Conservation (phyloP, 2,888 invertebrate species). For the Synanthedon formicaeformis region DNA sequence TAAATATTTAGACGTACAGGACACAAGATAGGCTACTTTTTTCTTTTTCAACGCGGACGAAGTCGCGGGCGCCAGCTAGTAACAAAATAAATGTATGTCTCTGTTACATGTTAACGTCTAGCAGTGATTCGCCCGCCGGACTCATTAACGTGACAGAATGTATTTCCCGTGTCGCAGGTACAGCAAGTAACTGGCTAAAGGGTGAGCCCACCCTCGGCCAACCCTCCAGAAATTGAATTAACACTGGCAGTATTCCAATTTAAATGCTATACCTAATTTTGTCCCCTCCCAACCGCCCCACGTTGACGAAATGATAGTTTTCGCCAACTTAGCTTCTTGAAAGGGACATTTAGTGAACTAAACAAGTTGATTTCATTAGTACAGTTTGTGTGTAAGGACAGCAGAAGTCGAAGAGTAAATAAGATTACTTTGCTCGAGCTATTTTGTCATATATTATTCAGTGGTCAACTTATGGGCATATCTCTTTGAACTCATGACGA, state of each 20-base stretch:
- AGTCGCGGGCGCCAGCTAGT: no score
- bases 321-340: neutral
- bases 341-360: slow-evolving; percentile 7
- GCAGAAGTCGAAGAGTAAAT: no score
- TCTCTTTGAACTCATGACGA: no score
- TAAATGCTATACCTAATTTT: slow-evolving; percentile 57
- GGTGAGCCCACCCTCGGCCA: slow-evolving; percentile 31
- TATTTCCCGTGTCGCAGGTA: slow-evolving; percentile 19
- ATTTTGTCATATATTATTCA: no score
- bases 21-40: no score
- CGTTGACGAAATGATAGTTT: slow-evolving; percentile 1
- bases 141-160: slow-evolving; percentile 17
- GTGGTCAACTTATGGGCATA: no score
- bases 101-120: neutral
- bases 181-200: slow-evolving; percentile 14
- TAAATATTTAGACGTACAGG: no score
- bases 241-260: slow-evolving; percentile 55
- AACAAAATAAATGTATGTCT: no score
- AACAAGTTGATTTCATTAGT: slow-evolving; percentile 8
- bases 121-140: slow-evolving; percentile 7
- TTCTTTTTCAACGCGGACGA: no score
- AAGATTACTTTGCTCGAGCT: no score
- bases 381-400: neutral
- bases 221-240: slow-evolving; percentile 58
- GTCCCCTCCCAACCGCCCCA: slow-evolving; percentile 1